Evolutionary conservation across 2,113 vertebrate genomes (phyloP), one percentile per base, ranked within the genome.

Genomic region (Parus major): DNA sequence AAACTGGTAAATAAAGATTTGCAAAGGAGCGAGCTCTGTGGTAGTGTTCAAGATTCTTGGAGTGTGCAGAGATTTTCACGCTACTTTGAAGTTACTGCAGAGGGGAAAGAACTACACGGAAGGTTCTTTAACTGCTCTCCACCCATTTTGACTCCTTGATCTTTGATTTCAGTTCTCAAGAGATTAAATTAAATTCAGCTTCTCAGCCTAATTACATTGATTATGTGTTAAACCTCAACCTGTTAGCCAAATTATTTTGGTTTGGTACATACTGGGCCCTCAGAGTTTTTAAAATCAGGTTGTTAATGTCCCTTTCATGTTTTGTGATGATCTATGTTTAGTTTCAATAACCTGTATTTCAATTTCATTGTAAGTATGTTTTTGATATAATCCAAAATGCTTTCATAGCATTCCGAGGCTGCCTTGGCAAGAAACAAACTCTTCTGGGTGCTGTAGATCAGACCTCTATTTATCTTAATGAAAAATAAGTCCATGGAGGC

Each of bases 111-210:
- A 28, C 36, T 47, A 23, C 39, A 57, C 16, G 11, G 41, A 82
- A 79, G 15, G 12, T 47, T 82, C 41, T 91, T 63, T 61, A 72
- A 71, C 61, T 82, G 44, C 41, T 93, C 36, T 85, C 66, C 19
- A 42, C 28, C 33, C 57, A 11, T 90, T 94, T 80, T 88, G 65
- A 84, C 41, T 91, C 39, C 78, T 91, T 94, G 41, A 65, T 93
- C 66, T 96, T 90, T 91, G 22, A 94, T 91, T 95, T 96, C n/a
- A 49, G 31, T 44, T 93, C 56, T 92, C 41, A 47, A 82, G 52
- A 88, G 53, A 88, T 47, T 33, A 64, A 63, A 23, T 68, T 66
- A 65, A 92, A 41, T 81, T 89, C 42, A 90, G 15, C 21, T 75
- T 86, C 52, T 91, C 31, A 57, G 20, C 57, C 55, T 79, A 65